Base-by-base conservation (phyloP, 2,888 invertebrate species). In the Omphaloscelis lunosa region DNA sequence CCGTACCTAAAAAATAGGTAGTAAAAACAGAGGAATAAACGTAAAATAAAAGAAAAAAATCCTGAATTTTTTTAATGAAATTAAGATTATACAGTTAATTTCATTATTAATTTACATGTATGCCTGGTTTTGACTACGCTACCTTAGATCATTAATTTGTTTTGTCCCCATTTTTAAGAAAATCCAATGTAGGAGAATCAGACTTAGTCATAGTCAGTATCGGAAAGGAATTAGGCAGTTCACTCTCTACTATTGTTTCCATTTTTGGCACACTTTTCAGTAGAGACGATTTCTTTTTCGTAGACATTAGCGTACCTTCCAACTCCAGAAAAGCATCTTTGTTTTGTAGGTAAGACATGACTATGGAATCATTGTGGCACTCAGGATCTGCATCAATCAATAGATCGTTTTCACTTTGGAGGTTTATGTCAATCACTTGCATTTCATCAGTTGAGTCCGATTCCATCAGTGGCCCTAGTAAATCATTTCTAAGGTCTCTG, bases 181-280 rank as follows among this genome's bases (percentile, higher is more conserved):
- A 77, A 69, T 78, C 71, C 63, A 83, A 68, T 53, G 72, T 45
- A 9, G 68, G 8, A 62, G 72, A 66, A 61, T 88, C 77, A 67
- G 74, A 82, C 76, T 77, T 82, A 62, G 89, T 82, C 58, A 79
- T 82, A 62, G 89, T 82, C 58, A 79, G 84, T 41, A 88, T 51
- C 12, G 85, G 86, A 81, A 90, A 91, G 20, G 89, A 65, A 67
- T 83, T 82, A 79, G 91, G 91, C 72, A 90, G 90, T 89, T 93
- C 91, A 58, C 90, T 91, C 89, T 95, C 95, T 61, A 89, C 72
- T 70, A 94, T 95, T 11, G 95, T 94, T 87, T 95, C 93, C 93
- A 95, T 92, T 91, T 92, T 95, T 6, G 93, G 90, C 17, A 95
- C 90, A 85, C 91, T 92, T 74, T 92, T 90, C 68, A 95, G 80